Percentiles rank a stretch among this genome's conserved stretches.
Conservation (phyloP, 2,113 vertebrate species). For the Dicrurus megarhynchus region DNA sequence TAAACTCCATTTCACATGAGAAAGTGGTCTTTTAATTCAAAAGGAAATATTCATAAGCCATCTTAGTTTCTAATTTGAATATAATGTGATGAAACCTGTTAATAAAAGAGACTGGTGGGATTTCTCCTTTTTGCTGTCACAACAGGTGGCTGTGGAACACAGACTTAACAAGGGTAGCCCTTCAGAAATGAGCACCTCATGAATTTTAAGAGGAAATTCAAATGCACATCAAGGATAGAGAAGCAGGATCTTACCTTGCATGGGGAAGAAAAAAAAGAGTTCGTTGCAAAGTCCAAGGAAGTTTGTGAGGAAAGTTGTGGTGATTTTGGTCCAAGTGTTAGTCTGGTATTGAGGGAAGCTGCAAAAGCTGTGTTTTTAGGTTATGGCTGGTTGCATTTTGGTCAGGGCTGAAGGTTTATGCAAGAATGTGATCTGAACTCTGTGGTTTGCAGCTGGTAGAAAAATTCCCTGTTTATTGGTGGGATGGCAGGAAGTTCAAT, state of each 20-base stretch:
- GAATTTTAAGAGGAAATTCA: constrained; percentile 10
- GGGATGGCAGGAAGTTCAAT: not conserved
- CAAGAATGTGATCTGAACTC: not conserved
- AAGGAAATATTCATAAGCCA: constrained; percentile 41
- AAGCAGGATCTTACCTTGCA: not conserved
- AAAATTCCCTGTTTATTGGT: not conserved
- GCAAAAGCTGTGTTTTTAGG: rapidly evolving
- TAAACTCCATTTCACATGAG: not conserved
- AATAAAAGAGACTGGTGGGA: not conserved
- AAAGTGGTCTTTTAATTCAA: constrained; percentile 10
- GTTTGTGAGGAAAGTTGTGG: not conserved
- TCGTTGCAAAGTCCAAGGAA: not conserved
- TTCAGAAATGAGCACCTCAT: not conserved
- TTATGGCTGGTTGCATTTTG: not conserved
- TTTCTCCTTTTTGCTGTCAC: not conserved
- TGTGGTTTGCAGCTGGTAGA: not conserved
- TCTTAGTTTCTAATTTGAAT: constrained; percentile 1
- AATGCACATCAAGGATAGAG: not conserved
- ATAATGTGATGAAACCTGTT: not conserved
- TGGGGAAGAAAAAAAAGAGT: not conserved
- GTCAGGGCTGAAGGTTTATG: not conserved
- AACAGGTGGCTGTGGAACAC: constrained; percentile 1
- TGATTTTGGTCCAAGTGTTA: not conserved
- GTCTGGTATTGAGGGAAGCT: not conserved
- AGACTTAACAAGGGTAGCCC: not conserved